Conservation (phyloP, 30 jellyfish, hydroid and myxozoan genomes). For the Rhopilema esculentum region DNA sequence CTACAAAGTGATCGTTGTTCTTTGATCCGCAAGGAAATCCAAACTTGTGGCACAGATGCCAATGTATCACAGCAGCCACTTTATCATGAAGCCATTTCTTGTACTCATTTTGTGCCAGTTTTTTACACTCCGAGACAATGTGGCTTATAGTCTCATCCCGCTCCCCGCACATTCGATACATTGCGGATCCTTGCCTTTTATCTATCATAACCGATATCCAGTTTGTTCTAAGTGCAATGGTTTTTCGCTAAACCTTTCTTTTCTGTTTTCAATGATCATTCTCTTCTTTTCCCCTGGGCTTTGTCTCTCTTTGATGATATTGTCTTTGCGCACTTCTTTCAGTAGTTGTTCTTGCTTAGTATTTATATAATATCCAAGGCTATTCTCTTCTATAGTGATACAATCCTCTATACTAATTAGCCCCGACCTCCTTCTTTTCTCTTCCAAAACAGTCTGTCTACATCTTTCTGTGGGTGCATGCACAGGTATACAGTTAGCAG, state of each 20-base stretch:
- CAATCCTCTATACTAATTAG: neutral
- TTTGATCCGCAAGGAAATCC: no score
- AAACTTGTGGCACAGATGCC: no score
- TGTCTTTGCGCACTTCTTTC: neutral
- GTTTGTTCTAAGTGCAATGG: neutral
- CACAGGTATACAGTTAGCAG: neutral
- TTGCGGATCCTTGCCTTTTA: no score
- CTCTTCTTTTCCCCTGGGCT: neutral
- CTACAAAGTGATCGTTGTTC: no score
- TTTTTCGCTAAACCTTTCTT: neutral
- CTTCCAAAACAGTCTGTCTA: conserved; percentile 3
- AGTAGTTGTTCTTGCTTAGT: neutral
- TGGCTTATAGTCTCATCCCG: no score
- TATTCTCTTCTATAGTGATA: neutral
- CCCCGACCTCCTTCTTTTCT: conserved; percentile 14
- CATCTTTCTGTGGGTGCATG: conserved; percentile 24
- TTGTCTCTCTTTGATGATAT: neutral
- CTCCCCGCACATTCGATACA: no score
- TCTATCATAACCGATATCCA: neutral
- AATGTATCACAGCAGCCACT: no score
- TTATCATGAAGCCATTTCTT: no score
- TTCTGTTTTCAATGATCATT: neutral
- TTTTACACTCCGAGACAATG: no score
- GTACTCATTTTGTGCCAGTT: no score
- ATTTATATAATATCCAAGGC: neutral